phyloP scores from a whole-genome alignment of 64 coral and sea anemone genomes.

The Pocillopora verrucosa region DNA sequence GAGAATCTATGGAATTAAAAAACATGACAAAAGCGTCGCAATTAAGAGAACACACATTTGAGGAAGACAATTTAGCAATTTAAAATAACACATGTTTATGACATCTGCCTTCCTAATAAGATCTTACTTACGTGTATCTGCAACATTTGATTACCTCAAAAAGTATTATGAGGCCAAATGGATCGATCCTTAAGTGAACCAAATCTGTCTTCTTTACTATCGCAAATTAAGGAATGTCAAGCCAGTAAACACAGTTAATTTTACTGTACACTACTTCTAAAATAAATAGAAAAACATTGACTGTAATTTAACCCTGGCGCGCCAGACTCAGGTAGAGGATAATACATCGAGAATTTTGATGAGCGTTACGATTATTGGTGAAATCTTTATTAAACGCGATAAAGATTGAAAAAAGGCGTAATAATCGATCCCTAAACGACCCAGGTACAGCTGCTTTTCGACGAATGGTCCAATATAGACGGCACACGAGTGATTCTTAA shows the following conservation, averaged over 20 bases:
- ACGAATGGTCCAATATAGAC: background rate
- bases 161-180: no score
- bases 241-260: background rate
- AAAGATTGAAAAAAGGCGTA: background rate
- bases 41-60: no score
- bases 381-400: slow-evolving; percentile 8
- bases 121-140: no score
- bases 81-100: no score
- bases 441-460: background rate
- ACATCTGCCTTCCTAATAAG: no score
- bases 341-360: background rate
- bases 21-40: no score
- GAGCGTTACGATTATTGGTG: background rate
- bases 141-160: no score
- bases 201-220: no score
- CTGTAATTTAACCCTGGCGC: background rate
- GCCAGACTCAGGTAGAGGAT: background rate
- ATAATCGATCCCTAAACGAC: background rate
- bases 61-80: no score
- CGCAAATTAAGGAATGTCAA: background rate
- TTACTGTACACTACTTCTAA: background rate
- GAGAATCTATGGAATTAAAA: no score
- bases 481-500: background rate
- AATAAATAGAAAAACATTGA: slow-evolving; percentile 5
- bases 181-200: no score